Percentiles rank a stretch among this genome's conserved stretches.
Evolutionary conservation across 2,113 vertebrate species (phyloP).

Genomic region (Callospermophilus lateralis): DNA sequence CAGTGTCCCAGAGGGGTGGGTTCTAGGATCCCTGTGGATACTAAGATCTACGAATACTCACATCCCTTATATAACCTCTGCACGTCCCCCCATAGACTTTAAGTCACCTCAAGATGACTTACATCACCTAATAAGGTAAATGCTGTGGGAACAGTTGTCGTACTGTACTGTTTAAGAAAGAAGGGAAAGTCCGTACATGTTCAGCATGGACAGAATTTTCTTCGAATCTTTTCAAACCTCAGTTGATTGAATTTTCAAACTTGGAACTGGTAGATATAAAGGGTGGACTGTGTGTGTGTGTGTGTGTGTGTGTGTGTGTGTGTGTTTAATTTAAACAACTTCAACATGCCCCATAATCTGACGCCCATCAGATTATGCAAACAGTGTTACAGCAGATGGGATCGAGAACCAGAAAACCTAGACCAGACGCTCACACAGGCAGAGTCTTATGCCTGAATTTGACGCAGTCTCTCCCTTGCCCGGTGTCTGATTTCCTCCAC

Average conservation of each 20-base stretch:
- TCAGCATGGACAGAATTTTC: background rate
- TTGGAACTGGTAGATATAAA: background rate
- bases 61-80: too few relatives aligned
- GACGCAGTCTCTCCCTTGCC: background rate
- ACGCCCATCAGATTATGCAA: background rate
- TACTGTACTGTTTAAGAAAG: background rate
- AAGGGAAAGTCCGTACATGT: too few relatives aligned
- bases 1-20: background rate
- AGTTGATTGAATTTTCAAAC: background rate
- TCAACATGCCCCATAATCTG: fast-evolving
- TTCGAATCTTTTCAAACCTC: background rate
- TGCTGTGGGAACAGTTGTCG: background rate
- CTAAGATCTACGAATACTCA: background rate
- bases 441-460: background rate
- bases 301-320: background rate
- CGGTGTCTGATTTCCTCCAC: background rate
- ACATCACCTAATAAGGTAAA: background rate
- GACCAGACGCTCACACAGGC: background rate
- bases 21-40: background rate
- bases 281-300: background rate
- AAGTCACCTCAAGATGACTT: too few relatives aligned
- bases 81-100: background rate
- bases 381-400: fast-evolving
- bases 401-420: background rate
- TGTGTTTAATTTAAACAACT: background rate